Conservation (phyloP, 92 coral and sea anemone genomes). For the Parazoanthus atlanticus region DNA sequence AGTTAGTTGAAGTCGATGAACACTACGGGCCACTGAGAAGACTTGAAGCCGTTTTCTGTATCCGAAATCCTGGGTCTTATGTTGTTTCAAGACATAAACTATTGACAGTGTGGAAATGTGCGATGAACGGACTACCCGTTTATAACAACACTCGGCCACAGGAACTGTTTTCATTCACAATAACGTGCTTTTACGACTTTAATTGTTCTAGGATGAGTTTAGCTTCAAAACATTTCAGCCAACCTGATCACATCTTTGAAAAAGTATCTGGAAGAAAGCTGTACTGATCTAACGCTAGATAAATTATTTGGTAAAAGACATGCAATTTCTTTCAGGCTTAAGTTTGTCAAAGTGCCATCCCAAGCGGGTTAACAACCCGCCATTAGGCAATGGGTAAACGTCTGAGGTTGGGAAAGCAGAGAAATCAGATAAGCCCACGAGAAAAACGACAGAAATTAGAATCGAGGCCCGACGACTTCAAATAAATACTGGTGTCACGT, state of each 20-base stretch:
- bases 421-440: neutral
- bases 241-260: neutral
- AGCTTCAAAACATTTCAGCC: neutral
- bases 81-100: neutral
- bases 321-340: neutral
- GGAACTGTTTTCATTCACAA: conserved; percentile 31
- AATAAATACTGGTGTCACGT: neutral
- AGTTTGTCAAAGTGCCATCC: neutral
- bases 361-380: neutral
- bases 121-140: neutral
- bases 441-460: neutral
- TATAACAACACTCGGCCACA: neutral
- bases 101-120: neutral
- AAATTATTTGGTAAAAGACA: neutral
- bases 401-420: neutral
- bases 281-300: neutral
- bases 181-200: neutral
- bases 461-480: neutral
- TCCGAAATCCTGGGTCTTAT: neutral
- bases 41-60: neutral
- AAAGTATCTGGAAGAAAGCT: neutral
- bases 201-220: conserved; percentile 3
- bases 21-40: neutral
- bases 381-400: neutral
- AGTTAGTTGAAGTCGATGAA: neutral